These are phyloP conservation scores for Leptinotarsa rubiginosa DNA, from an alignment of 2,888 invertebrate species.

Conservation along the genomic window DNA sequence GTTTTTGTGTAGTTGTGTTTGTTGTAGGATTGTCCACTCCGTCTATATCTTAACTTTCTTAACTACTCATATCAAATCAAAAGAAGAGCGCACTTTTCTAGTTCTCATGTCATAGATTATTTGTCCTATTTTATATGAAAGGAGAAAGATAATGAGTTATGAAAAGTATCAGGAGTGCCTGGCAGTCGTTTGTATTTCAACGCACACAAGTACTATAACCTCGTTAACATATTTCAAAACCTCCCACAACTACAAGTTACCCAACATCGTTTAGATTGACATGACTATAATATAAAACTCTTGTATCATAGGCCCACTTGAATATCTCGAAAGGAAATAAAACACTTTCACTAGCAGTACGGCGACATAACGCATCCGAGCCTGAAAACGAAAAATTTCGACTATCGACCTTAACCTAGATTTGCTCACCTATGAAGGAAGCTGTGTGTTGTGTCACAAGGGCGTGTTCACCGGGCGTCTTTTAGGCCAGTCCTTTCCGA, in stretches of 20 bases:
- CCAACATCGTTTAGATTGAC: not conserved
- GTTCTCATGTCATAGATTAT: not conserved
- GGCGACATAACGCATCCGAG: constrained; percentile 2
- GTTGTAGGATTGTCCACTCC: too few relatives aligned
- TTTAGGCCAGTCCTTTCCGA: not conserved
- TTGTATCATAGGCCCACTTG: not conserved
- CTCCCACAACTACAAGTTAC: constrained; percentile 4
- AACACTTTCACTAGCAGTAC: constrained; percentile 10
- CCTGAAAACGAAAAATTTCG: constrained; percentile 1
- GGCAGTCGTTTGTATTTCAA: not conserved
- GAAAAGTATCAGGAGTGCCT: not conserved
- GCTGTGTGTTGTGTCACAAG: not conserved
- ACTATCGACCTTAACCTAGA: constrained; percentile 16
- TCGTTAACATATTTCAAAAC: constrained; percentile 14
- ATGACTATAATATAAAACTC: constrained; percentile 15
- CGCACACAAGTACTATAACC: not conserved
- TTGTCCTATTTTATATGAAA: not conserved
- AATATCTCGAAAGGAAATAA: constrained; percentile 3
- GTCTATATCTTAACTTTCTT: too few relatives aligned
- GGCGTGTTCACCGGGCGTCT: constrained; percentile 1
- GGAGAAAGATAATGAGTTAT: not conserved
- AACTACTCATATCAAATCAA: not conserved
- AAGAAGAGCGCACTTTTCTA: not conserved
- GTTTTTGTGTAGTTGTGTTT: too few relatives aligned
- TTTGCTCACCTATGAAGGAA: constrained; percentile 2